Evolutionary conservation across 2,797 vertebrate genomes (phyloP).

Genomic region (Pogonophryne albipinna): DNA sequence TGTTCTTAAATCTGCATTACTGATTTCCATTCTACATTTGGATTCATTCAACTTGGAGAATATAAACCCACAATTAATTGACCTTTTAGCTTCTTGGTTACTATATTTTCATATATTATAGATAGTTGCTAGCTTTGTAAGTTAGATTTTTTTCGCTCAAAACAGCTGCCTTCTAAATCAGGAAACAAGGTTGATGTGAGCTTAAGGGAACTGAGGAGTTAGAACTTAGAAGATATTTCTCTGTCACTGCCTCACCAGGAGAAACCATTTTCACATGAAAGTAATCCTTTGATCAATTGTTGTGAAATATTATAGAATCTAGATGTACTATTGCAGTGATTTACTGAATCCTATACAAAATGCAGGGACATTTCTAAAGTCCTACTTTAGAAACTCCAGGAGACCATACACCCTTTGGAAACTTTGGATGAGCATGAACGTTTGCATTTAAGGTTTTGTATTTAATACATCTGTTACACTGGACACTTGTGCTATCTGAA

Average conservation of each 20-base stretch:
- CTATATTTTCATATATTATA: background rate
- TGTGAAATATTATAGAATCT: background rate
- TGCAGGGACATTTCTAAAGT: background rate
- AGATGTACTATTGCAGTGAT: background rate
- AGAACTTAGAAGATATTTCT: constrained; percentile 4
- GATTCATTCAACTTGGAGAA: background rate
- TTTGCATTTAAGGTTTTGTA: background rate
- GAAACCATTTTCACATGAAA: constrained; percentile 1
- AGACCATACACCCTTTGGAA: background rate
- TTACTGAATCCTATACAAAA: background rate
- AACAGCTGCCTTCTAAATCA: background rate
- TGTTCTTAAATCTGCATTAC: background rate
- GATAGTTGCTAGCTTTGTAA: background rate
- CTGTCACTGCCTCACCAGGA: background rate
- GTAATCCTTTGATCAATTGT: background rate
- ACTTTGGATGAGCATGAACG: background rate
- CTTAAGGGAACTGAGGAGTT: background rate
- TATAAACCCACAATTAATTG: background rate
- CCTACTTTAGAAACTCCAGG: background rate
- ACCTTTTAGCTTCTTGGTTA: background rate
- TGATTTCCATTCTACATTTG: background rate
- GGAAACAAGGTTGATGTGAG: background rate
- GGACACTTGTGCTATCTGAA: background rate
- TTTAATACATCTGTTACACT: background rate
- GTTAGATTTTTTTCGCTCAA: background rate